Base-by-base conservation (phyloP, 2,888 invertebrate genomes). In the Dryocosmus kuriphilus region DNA sequence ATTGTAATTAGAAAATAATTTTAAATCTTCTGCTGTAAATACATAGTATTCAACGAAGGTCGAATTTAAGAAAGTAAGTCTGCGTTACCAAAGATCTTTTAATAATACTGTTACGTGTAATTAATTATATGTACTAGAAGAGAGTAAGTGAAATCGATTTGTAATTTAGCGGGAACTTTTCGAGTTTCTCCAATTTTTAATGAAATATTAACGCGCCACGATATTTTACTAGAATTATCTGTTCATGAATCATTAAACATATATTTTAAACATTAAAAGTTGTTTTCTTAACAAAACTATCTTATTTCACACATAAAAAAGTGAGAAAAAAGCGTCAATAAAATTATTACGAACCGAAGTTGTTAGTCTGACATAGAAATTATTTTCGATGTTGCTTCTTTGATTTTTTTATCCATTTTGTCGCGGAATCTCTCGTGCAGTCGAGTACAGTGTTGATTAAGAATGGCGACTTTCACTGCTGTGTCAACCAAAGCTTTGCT, bases 401-500 rank as follows among this genome's bases (percentile, higher is more conserved):
- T 61, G 16, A 71, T 73, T 32, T 80, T 78, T 57, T 30, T 55
- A 74, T 81, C 46, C 74, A 81, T 38, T 24, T 78, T 80, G 0
- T 19, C 27, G 4, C 41, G 46, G 46, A 78, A 71, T 9, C 41
- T 81, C 24, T 79, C 46, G 65, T 61, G 32, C 51, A 73, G 74
- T 74, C 75, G 60, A 32, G 74, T 60, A n/a, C 38, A 55, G 4
- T 76, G 65, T 63, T 80, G 63, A 65, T 74, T 61, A 35, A 61
- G 60, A 46, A 76, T 61, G 19, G 82, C 38, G 65, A 65, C 77
- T 57, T 71, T 30, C 11, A 81, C 75, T 63, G 63, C 80, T 0
- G 74, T 24, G 1, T 83, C 77, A 4, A 78, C 32, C n/a, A 87
- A 67, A 30, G 82, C 81, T n/a, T 84, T 77, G n/a, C 81, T 83